Conservation (phyloP, 2,888 invertebrate genomes). For the Neoscelio sp. region DNA sequence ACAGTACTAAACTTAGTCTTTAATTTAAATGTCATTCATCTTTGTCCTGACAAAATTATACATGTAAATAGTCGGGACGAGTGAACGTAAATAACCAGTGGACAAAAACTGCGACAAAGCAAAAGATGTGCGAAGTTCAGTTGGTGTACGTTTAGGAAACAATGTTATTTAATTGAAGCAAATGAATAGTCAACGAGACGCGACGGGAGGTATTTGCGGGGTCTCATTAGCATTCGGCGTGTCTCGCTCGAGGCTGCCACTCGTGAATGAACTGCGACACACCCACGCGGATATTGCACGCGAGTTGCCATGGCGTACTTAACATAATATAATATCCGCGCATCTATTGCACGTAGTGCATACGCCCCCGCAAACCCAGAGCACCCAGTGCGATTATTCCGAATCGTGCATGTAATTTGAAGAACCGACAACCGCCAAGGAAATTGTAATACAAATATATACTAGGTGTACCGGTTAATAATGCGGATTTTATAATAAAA, state of each 20-base stretch:
- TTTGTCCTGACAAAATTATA: slow-evolving; percentile 31
- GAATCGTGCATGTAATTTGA: slow-evolving; percentile 49
- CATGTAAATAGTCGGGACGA: slow-evolving; percentile 38
- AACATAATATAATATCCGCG: slow-evolving; percentile 64
- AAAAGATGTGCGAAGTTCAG: slow-evolving; percentile 45
- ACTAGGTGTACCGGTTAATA: too few species aligned
- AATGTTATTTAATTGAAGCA: slow-evolving; percentile 57
- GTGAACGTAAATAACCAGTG: slow-evolving; percentile 6
- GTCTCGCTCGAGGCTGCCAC: slow-evolving; percentile 75
- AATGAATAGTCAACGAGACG: slow-evolving; percentile 59
- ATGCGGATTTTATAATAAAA: too few species aligned
- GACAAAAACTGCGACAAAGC: slow-evolving; percentile 42
- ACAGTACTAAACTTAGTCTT: too few species aligned
- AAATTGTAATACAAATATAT: too few species aligned
- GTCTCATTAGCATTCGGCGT: slow-evolving; percentile 78
- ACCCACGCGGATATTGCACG: slow-evolving; percentile 66
- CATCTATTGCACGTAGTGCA: slow-evolving; percentile 54
- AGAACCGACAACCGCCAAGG: slow-evolving; percentile 19
- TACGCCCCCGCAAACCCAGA: slow-evolving; percentile 35
- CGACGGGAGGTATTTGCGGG: slow-evolving; percentile 47
- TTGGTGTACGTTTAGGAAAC: slow-evolving; percentile 46
- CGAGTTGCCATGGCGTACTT: slow-evolving; percentile 45
- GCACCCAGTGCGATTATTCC: slow-evolving; percentile 42
- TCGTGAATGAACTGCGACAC: slow-evolving; percentile 76
- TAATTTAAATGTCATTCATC: too few species aligned